phyloP scores from a whole-genome alignment of 2,888 invertebrate genomes.

The Plagiodera versicolora region DNA sequence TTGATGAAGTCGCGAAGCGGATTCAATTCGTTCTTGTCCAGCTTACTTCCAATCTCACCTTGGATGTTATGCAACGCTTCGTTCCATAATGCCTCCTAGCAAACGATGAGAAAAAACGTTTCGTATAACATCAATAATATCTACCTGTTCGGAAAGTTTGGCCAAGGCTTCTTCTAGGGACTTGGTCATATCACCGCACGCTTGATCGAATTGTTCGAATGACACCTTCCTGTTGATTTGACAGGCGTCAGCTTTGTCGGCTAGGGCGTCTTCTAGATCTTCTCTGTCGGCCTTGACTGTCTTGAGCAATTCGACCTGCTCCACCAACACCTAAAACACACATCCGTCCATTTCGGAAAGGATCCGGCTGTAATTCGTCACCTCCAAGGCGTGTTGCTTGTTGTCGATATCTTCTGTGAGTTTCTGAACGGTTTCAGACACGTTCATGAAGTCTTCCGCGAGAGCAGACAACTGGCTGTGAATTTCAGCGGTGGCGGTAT shows the following conservation, averaged over 20 bases:
- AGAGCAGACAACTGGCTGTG: constrained; percentile 50
- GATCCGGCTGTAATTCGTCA: too few species aligned
- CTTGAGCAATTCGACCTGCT: constrained; percentile 68
- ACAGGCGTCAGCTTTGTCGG: constrained; percentile 73
- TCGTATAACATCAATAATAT: neutral
- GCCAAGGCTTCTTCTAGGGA: constrained; percentile 66
- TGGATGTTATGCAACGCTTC: constrained; percentile 69
- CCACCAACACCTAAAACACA: constrained; percentile 58
- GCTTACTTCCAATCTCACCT: constrained; percentile 65
- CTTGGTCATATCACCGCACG: constrained; percentile 67
- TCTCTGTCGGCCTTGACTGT: constrained; percentile 70
- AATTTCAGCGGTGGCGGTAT: constrained; percentile 47
- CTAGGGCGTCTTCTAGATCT: constrained; percentile 70
- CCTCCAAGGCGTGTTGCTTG: constrained; percentile 59
- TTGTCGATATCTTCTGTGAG: constrained; percentile 62
- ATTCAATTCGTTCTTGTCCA: constrained; percentile 66
- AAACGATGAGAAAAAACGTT: neutral
- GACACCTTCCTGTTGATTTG: constrained; percentile 73
- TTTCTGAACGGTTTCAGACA: constrained; percentile 51
- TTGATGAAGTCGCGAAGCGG: constrained; percentile 68
- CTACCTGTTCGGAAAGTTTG: constrained; percentile 64
- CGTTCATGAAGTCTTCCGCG: constrained; percentile 53
- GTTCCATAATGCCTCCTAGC: constrained; percentile 66
- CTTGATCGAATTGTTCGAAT: constrained; percentile 69
- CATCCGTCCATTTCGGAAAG: too few species aligned